phyloP scores from a whole-genome alignment of 2,888 invertebrate genomes.

The Eumerus sabulonum region DNA sequence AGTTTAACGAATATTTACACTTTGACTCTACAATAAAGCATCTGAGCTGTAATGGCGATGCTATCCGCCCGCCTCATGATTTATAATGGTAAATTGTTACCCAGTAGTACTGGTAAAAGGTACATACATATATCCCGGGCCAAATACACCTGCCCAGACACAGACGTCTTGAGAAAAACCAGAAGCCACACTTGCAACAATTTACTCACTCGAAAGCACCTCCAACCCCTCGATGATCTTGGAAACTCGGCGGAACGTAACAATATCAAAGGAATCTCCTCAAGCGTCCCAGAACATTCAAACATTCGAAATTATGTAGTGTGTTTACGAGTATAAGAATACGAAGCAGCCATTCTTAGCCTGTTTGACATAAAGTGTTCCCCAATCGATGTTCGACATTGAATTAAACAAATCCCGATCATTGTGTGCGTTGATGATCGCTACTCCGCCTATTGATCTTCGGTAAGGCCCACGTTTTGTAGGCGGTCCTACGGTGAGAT shows the following conservation, averaged over 20 bases:
- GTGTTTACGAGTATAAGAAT: slow-evolving; percentile 48
- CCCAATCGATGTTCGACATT: slow-evolving; percentile 42
- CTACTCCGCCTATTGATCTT: not conserved
- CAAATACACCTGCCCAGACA: slow-evolving; percentile 57
- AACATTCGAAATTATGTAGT: not conserved
- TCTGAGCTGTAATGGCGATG: slow-evolving; percentile 23
- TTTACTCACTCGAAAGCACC: slow-evolving; percentile 16
- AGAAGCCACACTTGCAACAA: slow-evolving; percentile 48
- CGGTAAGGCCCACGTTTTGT: slow-evolving; percentile 17
- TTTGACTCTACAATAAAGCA: slow-evolving; percentile 62
- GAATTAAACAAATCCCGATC: slow-evolving; percentile 54
- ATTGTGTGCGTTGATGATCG: slow-evolving; percentile 17
- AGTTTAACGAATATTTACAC: slow-evolving; percentile 56
- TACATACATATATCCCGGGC: slow-evolving; percentile 28
- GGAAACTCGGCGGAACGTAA: not conserved
- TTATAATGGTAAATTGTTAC: slow-evolving; percentile 52
- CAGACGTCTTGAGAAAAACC: slow-evolving; percentile 49
- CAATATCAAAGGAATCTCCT: slow-evolving; percentile 46
- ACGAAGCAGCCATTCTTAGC: slow-evolving; percentile 54
- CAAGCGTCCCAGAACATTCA: not conserved
- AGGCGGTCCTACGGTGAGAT: slow-evolving; percentile 31
- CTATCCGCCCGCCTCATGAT: slow-evolving; percentile 41
- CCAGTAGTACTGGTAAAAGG: not conserved
- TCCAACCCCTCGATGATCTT: slow-evolving; percentile 21
- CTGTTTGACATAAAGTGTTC: slow-evolving; percentile 26